Base-by-base conservation (phyloP, 2,888 invertebrate species). In the Protophormia terraenovae region DNA sequence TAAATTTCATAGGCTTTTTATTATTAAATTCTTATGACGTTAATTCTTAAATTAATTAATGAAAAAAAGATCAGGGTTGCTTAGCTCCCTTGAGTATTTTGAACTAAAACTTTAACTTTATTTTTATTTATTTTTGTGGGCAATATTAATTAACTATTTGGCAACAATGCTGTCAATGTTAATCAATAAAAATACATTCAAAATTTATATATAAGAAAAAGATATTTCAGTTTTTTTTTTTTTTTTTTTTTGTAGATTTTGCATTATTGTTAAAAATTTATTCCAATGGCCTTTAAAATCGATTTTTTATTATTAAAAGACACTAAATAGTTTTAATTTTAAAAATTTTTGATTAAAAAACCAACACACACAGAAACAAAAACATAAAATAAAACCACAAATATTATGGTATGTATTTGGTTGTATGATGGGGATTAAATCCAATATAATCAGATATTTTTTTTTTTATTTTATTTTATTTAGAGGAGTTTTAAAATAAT, bases 241-340 rank as follows among this genome's bases (percentile, higher is more conserved):
- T 10, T 29, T 10, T 27, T n/a, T 29, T 7, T 27, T 10, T 35
- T 22, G 1, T 3, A 19, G 24, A 27, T 66, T 80, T 66, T 66
- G 71, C 60, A 66, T 45, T 72, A 7, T 35, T 55, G 19, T 29
- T 72, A 64, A 55, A 55, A 27, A 55, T 8, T 8, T 47, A 77
- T 38, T 60, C 47, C 16, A 69, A 55, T 80, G 80, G 64, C 80
- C 80, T 80, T 80, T 72, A 64, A 80, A 72, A 62, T 41, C 58
- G 7, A 12, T 69, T 50, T 69, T 47, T 19, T 62, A 60, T 47
- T 67, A 32, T 45, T 5, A 45, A 47, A 22, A 32, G 1, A 14
- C 22, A 19, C 24, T 19, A 69, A 77, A 67, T 16, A 47, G 32
- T 32, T 6, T 55, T 58, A 32, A 75, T 45, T 53, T 38, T 38